Evolutionary conservation across 1,140 invertebrate genomes (phyloP).

Genomic region (Drosophila micromelanica): DNA sequence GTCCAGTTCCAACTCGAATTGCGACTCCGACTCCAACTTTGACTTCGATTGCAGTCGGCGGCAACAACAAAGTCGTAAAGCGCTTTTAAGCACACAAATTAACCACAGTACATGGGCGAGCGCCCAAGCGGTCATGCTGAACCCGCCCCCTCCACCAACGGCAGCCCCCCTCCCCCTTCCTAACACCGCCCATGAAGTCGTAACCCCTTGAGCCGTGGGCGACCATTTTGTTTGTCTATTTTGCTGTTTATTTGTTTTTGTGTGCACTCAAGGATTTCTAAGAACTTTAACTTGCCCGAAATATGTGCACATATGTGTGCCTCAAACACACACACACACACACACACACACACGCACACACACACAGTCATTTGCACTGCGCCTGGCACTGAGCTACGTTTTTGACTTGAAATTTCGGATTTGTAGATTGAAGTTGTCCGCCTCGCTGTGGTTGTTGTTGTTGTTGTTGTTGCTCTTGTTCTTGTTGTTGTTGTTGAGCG

Average conservation of each 20-base stretch:
- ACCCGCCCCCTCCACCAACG: not conserved
- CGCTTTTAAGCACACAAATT: slow-evolving; percentile 83
- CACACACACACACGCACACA: not conserved
- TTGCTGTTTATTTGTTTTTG: slow-evolving; percentile 83
- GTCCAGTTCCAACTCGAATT: not conserved
- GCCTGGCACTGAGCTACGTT: slow-evolving; percentile 6
- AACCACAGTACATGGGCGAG: slow-evolving; percentile 78
- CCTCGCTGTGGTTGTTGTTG: slow-evolving; percentile 13
- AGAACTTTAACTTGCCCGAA: slow-evolving; percentile 80
- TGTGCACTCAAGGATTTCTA: slow-evolving; percentile 82
- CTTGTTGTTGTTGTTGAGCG: slow-evolving; percentile 32
- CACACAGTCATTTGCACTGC: slow-evolving; percentile 42
- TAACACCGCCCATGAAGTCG: no score
- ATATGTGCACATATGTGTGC: slow-evolving; percentile 57
- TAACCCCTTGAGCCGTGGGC: slow-evolving; percentile 11
- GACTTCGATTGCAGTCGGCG: not conserved
- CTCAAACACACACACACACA: slow-evolving; percentile 34
- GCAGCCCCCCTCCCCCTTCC: not conserved
- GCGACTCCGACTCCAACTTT: slow-evolving; percentile 4
- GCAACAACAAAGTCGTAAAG: slow-evolving; percentile 65
- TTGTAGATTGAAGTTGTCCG: slow-evolving; percentile 20
- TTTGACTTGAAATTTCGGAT: slow-evolving; percentile 47
- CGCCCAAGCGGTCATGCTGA: slow-evolving; percentile 41
- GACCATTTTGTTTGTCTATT: slow-evolving; percentile 78
- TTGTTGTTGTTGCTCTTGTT: not conserved